These are phyloP conservation scores for Conops quadrifasciatus DNA, from an alignment of 2,888 invertebrate species.

Conservation along the genomic window DNA sequence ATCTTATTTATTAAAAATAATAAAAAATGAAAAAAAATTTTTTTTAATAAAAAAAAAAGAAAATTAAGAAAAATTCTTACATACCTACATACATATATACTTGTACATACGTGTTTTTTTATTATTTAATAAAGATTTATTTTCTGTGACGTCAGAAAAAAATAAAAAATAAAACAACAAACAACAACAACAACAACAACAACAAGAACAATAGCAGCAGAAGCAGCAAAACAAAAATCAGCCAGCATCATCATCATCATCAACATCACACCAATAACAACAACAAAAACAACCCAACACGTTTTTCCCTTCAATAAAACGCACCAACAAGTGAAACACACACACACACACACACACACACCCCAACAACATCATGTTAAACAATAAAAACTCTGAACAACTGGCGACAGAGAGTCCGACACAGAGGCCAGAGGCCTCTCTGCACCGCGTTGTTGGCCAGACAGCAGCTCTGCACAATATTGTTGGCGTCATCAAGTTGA, in stretches of 20 bases:
- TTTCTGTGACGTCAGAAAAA: neutral
- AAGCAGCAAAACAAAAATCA: too few species aligned
- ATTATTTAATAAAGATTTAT: neutral
- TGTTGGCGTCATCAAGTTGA: slow-evolving; percentile 28
- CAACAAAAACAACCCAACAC: neutral
- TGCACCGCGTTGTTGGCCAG: neutral
- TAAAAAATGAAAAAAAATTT: too few species aligned
- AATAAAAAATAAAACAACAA: slow-evolving; percentile 7
- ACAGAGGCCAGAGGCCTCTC: neutral
- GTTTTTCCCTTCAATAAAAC: too few species aligned
- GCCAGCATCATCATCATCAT: neutral
- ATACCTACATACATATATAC: neutral
- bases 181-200: slow-evolving; percentile 8
- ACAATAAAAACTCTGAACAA: neutral
- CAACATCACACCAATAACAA: slow-evolving; percentile 3
- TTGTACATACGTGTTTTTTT: too few species aligned
- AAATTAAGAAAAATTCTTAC: neutral
- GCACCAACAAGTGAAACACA: neutral
- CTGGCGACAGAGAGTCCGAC: slow-evolving; percentile 24
- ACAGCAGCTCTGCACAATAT: too few species aligned
- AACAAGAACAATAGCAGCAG: neutral
- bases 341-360: neutral
- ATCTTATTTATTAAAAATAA: too few species aligned
- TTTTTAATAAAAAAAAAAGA: too few species aligned
- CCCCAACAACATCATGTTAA: neutral